These are phyloP conservation scores for Acleris literana DNA, from an alignment of 2,888 invertebrate genomes.

Conservation along the genomic window DNA sequence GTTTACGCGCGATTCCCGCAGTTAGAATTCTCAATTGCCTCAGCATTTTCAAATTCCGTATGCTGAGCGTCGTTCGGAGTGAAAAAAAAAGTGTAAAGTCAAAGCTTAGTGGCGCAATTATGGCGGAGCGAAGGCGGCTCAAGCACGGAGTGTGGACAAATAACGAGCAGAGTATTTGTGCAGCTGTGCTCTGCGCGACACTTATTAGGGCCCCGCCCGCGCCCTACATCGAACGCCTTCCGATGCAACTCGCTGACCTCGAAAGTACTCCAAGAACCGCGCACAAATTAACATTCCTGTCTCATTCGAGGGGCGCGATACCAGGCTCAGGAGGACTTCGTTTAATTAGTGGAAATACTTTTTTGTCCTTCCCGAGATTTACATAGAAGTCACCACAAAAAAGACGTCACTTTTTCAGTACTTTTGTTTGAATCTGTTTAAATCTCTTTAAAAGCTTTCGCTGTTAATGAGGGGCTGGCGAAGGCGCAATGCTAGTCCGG, in stretches of 20 bases:
- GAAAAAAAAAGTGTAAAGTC: slow-evolving; percentile 60
- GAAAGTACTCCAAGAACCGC: slow-evolving; percentile 58
- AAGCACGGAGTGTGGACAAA: slow-evolving; percentile 70
- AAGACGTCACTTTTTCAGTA: slow-evolving; percentile 73
- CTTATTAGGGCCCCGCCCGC: slow-evolving; percentile 46
- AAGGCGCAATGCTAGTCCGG: slow-evolving; percentile 55
- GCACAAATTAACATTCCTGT: slow-evolving; percentile 67
- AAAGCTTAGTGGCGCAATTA: slow-evolving; percentile 71
- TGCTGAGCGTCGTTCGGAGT: slow-evolving; percentile 50
- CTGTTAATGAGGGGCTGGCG: slow-evolving; percentile 73
- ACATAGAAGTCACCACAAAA: slow-evolving; percentile 78
- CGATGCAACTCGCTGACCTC: slow-evolving; percentile 56
- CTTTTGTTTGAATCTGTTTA: slow-evolving; percentile 77
- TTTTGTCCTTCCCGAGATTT: slow-evolving; percentile 69
- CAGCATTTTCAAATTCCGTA: slow-evolving; percentile 56
- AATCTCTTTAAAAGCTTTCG: slow-evolving; percentile 75
- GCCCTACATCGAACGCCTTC: slow-evolving; percentile 41
- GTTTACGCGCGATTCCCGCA: slow-evolving; percentile 48
- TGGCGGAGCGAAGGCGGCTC: slow-evolving; percentile 60
- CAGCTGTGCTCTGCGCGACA: slow-evolving; percentile 61
- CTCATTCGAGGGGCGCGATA: slow-evolving; percentile 62
- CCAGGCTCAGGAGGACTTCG: slow-evolving; percentile 59
- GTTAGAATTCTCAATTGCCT: slow-evolving; percentile 62
- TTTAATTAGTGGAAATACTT: slow-evolving; percentile 75
- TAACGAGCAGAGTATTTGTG: slow-evolving; percentile 71